Evolutionary conservation across 2,888 invertebrate genomes (phyloP).

Genomic region (Torymus auratus): DNA sequence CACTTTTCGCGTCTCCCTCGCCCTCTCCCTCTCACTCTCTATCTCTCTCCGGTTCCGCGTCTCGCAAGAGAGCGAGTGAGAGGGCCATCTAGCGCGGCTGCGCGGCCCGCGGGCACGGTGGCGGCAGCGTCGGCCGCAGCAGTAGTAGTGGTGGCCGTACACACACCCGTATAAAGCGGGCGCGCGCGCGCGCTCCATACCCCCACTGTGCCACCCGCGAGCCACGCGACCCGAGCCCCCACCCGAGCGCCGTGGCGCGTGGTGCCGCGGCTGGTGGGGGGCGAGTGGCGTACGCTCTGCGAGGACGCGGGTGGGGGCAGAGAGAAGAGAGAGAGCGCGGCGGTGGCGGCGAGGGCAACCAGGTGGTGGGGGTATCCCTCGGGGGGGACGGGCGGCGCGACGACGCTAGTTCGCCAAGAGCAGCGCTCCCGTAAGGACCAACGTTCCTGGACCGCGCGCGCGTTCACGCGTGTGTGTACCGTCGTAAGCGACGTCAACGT

Average conservation of each 20-base stretch:
- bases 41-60: conserved; percentile 3
- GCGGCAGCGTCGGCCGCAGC: conserved; percentile 10
- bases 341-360: conserved; percentile 39
- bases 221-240: conserved; percentile 58
- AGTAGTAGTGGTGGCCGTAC: conserved; percentile 9
- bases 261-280: conserved; percentile 45
- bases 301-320: conserved; percentile 22
- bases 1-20: conserved; percentile 39
- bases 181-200: conserved; percentile 52
- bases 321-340: conserved; percentile 41
- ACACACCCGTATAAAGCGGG: conserved; percentile 37
- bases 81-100: conserved; percentile 44
- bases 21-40: conserved; percentile 5
- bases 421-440: conserved; percentile 69
- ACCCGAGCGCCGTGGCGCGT: conserved; percentile 53
- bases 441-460: conserved; percentile 21
- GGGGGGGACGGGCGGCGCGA: conserved; percentile 62
- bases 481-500: not conserved
- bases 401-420: conserved; percentile 72
- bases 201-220: conserved; percentile 36
- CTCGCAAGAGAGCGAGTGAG: not conserved
- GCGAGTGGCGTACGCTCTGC: conserved; percentile 24
- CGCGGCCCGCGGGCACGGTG: conserved; percentile 45
- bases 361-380: conserved; percentile 68
- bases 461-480: conserved; percentile 14